Evolutionary conservation across 1,140 invertebrate species (phyloP), one percentile per base, ranked within the genome.

Genomic region (Caenorhabditis tropicalis): DNA sequence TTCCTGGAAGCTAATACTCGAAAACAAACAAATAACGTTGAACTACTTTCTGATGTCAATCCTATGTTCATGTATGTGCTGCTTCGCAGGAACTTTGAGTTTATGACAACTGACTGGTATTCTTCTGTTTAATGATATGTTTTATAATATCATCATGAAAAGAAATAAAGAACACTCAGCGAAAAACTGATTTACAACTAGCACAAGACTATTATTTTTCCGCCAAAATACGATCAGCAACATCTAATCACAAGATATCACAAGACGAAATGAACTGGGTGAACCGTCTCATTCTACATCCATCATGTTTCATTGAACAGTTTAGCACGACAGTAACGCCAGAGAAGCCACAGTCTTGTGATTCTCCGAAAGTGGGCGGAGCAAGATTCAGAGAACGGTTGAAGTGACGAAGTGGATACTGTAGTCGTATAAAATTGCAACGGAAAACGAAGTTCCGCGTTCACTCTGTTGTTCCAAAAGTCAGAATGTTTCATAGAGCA

Each of bases 231-330:
- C 58, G 58, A 65, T 65, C 58, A 65, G 58, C 58, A 65, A 36
- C 58, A 36, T 19, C n/a, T 33, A 19, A 65, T 65, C 36, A 43
- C 36, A 74, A 39, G 65, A n/a, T 46, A 15, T 74, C 65, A 74
- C 27, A 31, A 74, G 65, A 74, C 29, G 21, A 29, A 36, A 4
- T 43, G 65, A 43, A 43, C 65, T 43, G 65, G 24, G 2, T 74
- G 65, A 43, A 74, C 65, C 65, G n/a, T 3, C 36, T 31, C 9
- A 74, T 43, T 24, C 65, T 39, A 2, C 21, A 24, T 74, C 36
- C 65, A 74, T 74, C 65, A 74, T 19, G 65, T 74, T 43, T 36
- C 65, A 74, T 74, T 74, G 65, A 74, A 74, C 65, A n/a, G n/a
- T 74, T 74, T 74, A 74, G 65, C 36, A 43, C 36, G 33, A 74